Base-by-base conservation (phyloP, 2,888 invertebrate genomes). In the Nudaria mundana region DNA sequence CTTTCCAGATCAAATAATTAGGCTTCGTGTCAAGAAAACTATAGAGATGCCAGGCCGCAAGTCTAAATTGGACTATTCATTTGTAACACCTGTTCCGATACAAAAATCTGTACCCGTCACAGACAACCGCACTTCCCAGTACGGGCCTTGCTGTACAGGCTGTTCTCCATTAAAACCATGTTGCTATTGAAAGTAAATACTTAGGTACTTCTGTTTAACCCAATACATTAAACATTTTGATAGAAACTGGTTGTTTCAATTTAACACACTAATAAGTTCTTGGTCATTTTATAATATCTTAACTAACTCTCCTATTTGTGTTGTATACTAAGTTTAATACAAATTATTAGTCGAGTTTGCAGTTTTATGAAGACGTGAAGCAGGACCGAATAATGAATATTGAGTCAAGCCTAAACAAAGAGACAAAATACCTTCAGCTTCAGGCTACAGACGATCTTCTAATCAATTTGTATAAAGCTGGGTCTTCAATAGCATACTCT, bases 51-150 rank as follows among this genome's bases (percentile, higher is more conserved):
- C 76, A 23, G 81, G 81, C 14, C 72, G 82, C 24, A 86, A 81
- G 57, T 73, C 85, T 0, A 85, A 77, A 59, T 48, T 88, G 1
- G 87, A 86, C 54, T 87, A 85, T 55, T 78, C 84, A 42, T 87
- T 88, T 49, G 54, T 86, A n/a, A 88, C 86, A 2, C 66, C 64
- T 10, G 42, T 54, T 7, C 62, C 57, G 5, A 44, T 68, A 14
- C 71, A 74, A 12, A 81, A 66, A 60, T 48, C 53, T 13, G 60
- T 84, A 5, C 79, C 85, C 1, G 71, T 76, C 2, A 69, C 30
- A 40, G 86, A 86, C 38, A 72, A 69, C 5, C 78, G 84, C 4
- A 76, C 81, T n/a, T 72, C 83, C 1, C 87, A 87, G 51, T 86
- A 81, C 53, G 37, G 63, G 8, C 60, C 74, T 4, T 53, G 65